phyloP scores from a whole-genome alignment of 2,888 invertebrate species.

The Polymixis lichenea region DNA sequence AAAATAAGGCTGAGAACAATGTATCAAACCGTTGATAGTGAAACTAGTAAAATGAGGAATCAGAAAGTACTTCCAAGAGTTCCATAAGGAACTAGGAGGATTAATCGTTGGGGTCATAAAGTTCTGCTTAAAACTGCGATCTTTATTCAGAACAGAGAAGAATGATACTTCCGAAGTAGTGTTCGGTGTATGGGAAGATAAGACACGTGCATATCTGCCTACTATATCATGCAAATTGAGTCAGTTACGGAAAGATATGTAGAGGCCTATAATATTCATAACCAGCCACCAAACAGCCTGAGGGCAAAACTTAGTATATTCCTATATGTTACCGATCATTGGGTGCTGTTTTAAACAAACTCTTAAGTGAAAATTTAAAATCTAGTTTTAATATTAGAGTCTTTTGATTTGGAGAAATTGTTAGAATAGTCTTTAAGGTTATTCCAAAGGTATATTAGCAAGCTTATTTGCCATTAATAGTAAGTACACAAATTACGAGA shows the following conservation, averaged over 20 bases:
- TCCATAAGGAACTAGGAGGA: no score
- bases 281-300: neutral
- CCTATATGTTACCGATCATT: neutral
- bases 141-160: neutral
- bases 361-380: neutral
- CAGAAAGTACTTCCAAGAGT: neutral
- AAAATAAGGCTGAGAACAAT: no score
- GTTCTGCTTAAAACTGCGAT: neutral
- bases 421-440: neutral
- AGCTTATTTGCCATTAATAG: neutral
- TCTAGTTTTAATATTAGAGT: neutral
- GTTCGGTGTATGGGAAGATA: neutral
- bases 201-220: neutral
- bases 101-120: neutral
- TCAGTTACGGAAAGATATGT: constrained; percentile 22
- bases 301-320: neutral
- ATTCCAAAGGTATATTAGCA: neutral
- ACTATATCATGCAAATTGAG: constrained; percentile 30
- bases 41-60: neutral
- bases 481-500: neutral
- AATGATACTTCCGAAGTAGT: neutral
- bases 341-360: neutral
- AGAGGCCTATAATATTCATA: constrained; percentile 32
- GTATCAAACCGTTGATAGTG: neutral
- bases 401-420: neutral